These are phyloP conservation scores for Acronicta aceris DNA, from an alignment of 2,888 invertebrate genomes.

Conservation along the genomic window DNA sequence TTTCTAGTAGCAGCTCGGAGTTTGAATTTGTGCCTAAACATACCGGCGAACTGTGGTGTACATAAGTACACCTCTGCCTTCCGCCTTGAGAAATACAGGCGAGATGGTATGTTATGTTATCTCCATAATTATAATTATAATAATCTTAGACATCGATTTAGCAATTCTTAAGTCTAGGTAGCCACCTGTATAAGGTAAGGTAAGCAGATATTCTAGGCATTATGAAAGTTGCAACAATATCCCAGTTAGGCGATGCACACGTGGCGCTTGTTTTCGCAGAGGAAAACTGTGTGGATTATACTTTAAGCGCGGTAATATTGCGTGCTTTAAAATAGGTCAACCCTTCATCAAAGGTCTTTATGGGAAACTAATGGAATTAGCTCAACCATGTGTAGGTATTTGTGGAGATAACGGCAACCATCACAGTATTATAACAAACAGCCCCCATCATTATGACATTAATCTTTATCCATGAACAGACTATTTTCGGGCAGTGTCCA, in stretches of 20 bases:
- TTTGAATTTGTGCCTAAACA: too few species aligned
- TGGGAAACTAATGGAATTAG: slow-evolving; percentile 17
- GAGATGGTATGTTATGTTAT: too few species aligned
- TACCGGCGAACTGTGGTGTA: too few species aligned
- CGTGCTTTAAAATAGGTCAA: slow-evolving; percentile 24
- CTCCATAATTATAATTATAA: too few species aligned
- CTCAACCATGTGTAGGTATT: neutral
- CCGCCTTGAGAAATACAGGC: too few species aligned
- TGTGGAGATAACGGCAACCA: neutral
- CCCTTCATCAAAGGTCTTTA: slow-evolving; percentile 9
- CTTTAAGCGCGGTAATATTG: neutral
- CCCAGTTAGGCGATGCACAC: slow-evolving; percentile 4
- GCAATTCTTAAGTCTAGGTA: too few species aligned
- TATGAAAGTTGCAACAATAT: slow-evolving; percentile 1
- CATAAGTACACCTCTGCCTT: too few species aligned
- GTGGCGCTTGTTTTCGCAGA: neutral
- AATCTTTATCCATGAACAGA: too few species aligned
- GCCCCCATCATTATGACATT: neutral
- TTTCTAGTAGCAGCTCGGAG: too few species aligned
- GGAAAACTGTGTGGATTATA: neutral
- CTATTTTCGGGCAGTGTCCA: too few species aligned
- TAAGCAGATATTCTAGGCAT: neutral
- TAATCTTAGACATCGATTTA: too few species aligned
- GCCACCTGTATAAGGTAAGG: neutral
- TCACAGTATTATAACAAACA: neutral